Conservation (phyloP, 2,113 vertebrate genomes). For the Pagrus major region DNA sequence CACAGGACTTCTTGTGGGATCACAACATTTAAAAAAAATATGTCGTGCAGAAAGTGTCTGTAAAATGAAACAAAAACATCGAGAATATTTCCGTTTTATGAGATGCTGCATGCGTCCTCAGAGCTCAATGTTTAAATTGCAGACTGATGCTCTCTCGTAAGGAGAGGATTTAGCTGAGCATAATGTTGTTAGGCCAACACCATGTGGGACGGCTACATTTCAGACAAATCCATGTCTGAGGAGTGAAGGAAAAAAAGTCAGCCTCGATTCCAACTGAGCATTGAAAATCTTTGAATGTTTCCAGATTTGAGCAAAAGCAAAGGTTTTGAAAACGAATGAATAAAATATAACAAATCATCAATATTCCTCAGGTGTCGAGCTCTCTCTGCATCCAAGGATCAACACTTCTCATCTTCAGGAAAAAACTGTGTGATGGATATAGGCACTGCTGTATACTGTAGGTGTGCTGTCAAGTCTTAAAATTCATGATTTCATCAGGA, state of each 20-base stretch:
- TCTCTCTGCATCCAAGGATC: background rate
- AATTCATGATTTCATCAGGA: conserved; percentile 14
- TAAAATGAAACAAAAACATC: too few species aligned
- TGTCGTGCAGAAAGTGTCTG: too few species aligned
- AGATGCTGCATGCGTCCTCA: too few species aligned
- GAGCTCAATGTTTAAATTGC: too few species aligned
- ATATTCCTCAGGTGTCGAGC: conserved; percentile 8
- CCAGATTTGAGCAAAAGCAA: conserved; percentile 12
- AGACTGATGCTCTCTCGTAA: background rate
- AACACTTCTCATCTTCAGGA: background rate
- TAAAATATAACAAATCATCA: conserved; percentile 16
- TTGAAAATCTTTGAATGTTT: background rate
- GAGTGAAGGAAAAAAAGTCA: too few species aligned
- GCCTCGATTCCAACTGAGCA: background rate
- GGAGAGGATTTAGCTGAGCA: background rate
- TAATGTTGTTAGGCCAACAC: background rate
- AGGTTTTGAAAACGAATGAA: conserved; percentile 4
- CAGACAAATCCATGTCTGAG: background rate
- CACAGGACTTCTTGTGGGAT: too few species aligned
- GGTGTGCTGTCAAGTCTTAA: background rate
- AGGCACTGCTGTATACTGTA: background rate
- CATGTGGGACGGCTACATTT: background rate
- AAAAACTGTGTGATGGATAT: background rate
- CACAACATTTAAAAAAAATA: too few species aligned
- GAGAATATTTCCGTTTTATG: too few species aligned